Conservation (phyloP, 2,113 vertebrate genomes). For the Oncorhynchus masou region DNA sequence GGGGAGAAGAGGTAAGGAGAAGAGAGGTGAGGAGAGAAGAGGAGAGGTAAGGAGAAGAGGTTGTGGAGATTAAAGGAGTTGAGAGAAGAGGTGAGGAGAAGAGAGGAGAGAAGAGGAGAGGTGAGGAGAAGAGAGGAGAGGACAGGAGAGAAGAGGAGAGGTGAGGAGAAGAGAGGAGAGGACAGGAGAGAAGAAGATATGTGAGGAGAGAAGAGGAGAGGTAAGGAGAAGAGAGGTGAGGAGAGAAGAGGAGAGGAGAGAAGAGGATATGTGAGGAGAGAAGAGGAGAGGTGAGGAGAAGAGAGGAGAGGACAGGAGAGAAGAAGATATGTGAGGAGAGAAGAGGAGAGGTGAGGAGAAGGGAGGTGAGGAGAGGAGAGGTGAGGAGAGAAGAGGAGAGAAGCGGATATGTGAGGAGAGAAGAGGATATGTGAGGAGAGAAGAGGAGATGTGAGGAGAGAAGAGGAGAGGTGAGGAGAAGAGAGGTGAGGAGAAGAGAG, state of each 20-base stretch:
- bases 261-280: too few relatives aligned
- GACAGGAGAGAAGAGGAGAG: rapidly evolving
- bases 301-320: too few relatives aligned
- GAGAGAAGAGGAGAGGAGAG: too few relatives aligned
- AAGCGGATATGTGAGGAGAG: too few relatives aligned
- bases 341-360: not conserved
- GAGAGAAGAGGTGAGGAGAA: not conserved
- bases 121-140: not conserved
- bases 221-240: too few relatives aligned
- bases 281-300: too few relatives aligned
- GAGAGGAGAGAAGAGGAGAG: not conserved
- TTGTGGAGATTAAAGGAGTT: too few relatives aligned
- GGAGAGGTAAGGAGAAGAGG: not conserved
- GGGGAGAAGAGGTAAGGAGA: too few relatives aligned
- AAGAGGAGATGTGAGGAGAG: not conserved
- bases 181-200: not conserved
- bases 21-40: not conserved
- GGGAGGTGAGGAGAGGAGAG: not conserved
- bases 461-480: not conserved
- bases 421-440: not conserved
- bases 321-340: not conserved
- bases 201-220: too few relatives aligned
- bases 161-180: not conserved
- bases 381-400: not conserved
- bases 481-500: not conserved